phyloP scores from a whole-genome alignment of 2,888 invertebrate genomes.

The Ornithoptera alexandrae region DNA sequence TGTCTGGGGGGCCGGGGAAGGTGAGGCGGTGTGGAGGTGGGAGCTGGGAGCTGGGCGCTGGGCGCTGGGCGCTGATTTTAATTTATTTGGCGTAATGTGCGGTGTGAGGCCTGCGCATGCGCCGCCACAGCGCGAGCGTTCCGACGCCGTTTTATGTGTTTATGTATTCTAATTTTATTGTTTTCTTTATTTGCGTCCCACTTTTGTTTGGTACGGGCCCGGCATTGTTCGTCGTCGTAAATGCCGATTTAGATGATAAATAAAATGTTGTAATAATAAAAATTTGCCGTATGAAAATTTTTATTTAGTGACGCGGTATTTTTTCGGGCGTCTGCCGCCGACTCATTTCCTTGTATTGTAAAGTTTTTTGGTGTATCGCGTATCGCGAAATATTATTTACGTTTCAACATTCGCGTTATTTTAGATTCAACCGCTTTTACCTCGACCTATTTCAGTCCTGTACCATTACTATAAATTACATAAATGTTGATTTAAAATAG shows the following conservation, averaged over 20 bases:
- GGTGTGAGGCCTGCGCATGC: constrained; percentile 49
- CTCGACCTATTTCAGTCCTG: constrained; percentile 20
- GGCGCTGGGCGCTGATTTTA: constrained; percentile 46
- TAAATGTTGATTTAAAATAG: constrained; percentile 1
- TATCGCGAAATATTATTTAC: constrained; percentile 30
- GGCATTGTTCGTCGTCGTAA: constrained; percentile 78
- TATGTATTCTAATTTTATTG: constrained; percentile 81
- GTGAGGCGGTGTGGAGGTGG: neutral
- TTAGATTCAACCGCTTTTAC: constrained; percentile 2
- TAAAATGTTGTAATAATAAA: constrained; percentile 72
- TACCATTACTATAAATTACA: constrained; percentile 4
- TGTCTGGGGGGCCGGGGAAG: neutral
- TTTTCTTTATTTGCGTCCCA: constrained; percentile 80
- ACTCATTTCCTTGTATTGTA: constrained; percentile 32
- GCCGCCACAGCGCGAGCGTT: constrained; percentile 59
- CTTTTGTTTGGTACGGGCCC: constrained; percentile 77
- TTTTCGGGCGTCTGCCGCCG: constrained; percentile 31
- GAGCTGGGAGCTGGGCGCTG: neutral
- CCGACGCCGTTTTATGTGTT: constrained; percentile 77
- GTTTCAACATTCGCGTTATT: constrained; percentile 11
- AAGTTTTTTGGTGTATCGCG: constrained; percentile 34
- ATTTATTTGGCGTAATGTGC: constrained; percentile 62
- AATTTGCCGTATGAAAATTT: constrained; percentile 44
- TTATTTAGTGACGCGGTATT: constrained; percentile 43
- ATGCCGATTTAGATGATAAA: constrained; percentile 79